Percentiles rank a stretch among this genome's conserved stretches.
phyloP scores from a whole-genome alignment of 2,797 vertebrate species.

The Anguilla anguilla region DNA sequence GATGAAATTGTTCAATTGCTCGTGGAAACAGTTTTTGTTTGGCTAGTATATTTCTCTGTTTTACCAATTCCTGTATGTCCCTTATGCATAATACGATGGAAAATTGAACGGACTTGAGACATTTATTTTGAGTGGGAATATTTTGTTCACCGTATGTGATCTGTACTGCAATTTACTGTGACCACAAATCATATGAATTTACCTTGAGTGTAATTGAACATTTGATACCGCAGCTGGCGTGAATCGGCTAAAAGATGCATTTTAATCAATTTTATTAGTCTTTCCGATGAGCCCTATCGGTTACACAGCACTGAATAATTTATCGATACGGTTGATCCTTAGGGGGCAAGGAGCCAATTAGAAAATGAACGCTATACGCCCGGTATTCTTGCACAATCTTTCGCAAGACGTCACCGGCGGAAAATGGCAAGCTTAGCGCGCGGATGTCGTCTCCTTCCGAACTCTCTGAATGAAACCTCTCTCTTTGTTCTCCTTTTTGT shows the following conservation, averaged over 20 bases:
- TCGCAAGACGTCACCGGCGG: background rate
- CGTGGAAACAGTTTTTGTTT: background rate
- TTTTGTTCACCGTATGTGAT: background rate
- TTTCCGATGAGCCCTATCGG: constrained; percentile 29
- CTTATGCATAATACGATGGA: background rate
- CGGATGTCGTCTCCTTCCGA: background rate
- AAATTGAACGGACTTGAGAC: background rate
- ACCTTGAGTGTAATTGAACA: constrained; percentile 43
- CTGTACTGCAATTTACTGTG: background rate
- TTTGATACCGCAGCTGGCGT: constrained; percentile 51
- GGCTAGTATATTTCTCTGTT: background rate
- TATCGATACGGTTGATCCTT: constrained; percentile 36
- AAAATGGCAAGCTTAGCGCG: background rate
- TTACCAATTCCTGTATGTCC: background rate
- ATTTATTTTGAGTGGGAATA: background rate
- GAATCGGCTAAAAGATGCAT: constrained; percentile 28
- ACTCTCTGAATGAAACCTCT: constrained; percentile 9
- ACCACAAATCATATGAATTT: background rate
- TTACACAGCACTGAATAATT: constrained; percentile 63
- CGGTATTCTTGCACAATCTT: background rate
- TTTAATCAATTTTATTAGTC: constrained; percentile 36
- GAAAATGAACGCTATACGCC: constrained; percentile 37
- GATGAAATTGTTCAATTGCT: background rate
- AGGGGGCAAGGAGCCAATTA: constrained; percentile 38
- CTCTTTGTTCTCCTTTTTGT: background rate